These are phyloP conservation scores for Yponomeuta sedellus DNA, from an alignment of 2,888 invertebrate species.

Conservation along the genomic window DNA sequence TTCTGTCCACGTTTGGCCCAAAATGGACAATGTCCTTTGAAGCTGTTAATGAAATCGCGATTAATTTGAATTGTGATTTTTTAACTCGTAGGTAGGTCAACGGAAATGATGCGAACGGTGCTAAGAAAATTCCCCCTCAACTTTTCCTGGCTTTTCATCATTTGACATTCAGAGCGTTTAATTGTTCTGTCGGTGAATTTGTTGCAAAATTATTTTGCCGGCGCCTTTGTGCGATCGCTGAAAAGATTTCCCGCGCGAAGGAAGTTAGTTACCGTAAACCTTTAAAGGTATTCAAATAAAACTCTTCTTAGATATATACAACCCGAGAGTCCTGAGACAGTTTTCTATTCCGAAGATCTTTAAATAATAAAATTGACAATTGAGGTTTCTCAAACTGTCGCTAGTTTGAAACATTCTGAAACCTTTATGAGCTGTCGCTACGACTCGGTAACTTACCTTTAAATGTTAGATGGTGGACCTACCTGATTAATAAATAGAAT, in stretches of 20 bases:
- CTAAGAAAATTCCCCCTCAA: slow-evolving; percentile 37
- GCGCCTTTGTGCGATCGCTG: slow-evolving; percentile 36
- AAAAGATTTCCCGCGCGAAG: slow-evolving; percentile 17
- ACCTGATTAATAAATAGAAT: too few species aligned
- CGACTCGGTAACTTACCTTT: not conserved
- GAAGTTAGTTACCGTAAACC: slow-evolving; percentile 10
- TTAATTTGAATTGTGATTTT: too few species aligned
- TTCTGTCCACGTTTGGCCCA: too few species aligned
- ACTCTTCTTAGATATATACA: not conserved
- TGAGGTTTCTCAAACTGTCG: too few species aligned
- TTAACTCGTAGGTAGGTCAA: not conserved
- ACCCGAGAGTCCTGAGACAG: not conserved
- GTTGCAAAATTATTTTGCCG: slow-evolving; percentile 45
- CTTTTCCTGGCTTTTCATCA: slow-evolving; percentile 49
- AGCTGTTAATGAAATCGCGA: too few species aligned
- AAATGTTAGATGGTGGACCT: not conserved
- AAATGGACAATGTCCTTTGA: too few species aligned
- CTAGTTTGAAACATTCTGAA: too few species aligned
- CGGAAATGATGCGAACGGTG: not conserved
- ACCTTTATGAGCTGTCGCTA: not conserved
- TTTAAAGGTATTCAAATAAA: slow-evolving; percentile 7
- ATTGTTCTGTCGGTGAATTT: slow-evolving; percentile 56
- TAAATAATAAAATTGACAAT: not conserved
- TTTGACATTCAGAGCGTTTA: slow-evolving; percentile 58
- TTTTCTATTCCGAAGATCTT: not conserved